Conservation (phyloP, 2,113 vertebrate species). For the Fukomys damarensis region DNA sequence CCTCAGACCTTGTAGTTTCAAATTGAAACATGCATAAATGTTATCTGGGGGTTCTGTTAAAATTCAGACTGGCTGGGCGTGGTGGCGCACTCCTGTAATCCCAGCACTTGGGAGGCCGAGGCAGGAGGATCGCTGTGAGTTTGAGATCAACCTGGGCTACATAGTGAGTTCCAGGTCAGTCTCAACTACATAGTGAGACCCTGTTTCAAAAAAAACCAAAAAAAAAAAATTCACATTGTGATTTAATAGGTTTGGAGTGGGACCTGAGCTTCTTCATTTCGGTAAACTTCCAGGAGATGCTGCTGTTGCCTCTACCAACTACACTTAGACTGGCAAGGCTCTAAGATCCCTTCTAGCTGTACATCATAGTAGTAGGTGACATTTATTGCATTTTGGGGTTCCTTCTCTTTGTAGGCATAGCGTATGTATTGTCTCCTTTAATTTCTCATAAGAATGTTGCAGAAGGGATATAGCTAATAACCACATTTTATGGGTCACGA, state of each 20-base stretch:
- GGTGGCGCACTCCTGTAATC: too few species aligned
- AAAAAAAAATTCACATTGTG: background rate
- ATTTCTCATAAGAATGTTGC: background rate
- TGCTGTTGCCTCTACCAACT: background rate
- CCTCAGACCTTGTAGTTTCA: background rate
- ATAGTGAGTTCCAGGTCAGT: too few species aligned
- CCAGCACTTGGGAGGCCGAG: too few species aligned
- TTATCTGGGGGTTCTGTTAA: background rate
- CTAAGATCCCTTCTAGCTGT: background rate
- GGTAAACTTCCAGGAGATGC: background rate
- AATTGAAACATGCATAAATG: rapidly evolving
- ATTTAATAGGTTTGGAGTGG: background rate
- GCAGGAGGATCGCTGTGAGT: too few species aligned
- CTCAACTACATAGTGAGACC: too few species aligned
- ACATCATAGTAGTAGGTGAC: background rate
- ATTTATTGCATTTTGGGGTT: background rate
- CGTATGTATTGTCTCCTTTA: background rate
- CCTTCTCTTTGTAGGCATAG: background rate
- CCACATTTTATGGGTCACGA: background rate
- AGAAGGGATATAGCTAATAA: background rate
- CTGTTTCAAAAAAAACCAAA: too few species aligned
- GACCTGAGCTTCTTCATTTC: background rate
- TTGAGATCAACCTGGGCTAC: too few species aligned
- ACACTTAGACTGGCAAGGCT: background rate
- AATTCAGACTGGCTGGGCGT: too few species aligned